Evolutionary conservation across 2,888 invertebrate genomes (phyloP).

Genomic region (Tolmerus cingulatus): DNA sequence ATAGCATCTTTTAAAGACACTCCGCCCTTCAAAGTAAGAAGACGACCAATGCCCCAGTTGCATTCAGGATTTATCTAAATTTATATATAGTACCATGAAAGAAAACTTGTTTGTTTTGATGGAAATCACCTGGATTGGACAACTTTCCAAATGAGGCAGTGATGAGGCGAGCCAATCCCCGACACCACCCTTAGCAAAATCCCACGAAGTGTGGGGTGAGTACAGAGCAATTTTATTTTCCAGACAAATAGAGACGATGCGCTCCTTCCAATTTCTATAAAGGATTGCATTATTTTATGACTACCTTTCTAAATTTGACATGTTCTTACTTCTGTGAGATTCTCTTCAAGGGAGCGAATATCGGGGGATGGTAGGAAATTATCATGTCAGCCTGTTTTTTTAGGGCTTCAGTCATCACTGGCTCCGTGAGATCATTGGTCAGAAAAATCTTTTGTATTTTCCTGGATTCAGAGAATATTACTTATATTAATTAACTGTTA

Average conservation of each 20-base stretch:
- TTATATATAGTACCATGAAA: neutral
- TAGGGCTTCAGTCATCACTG: constrained; percentile 84
- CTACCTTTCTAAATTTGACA: neutral
- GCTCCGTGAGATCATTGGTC: constrained; percentile 92
- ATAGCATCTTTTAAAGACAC: constrained; percentile 71
- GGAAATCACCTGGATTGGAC: constrained; percentile 44
- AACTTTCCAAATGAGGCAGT: constrained; percentile 53
- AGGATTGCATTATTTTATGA: constrained; percentile 45
- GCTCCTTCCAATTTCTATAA: constrained; percentile 77
- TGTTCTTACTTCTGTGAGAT: constrained; percentile 75
- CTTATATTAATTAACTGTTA: neutral
- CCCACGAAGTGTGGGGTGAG: constrained; percentile 94
- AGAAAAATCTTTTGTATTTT: constrained; percentile 74
- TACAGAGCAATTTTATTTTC: constrained; percentile 87
- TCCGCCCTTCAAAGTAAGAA: constrained; percentile 65
- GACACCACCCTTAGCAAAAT: constrained; percentile 82
- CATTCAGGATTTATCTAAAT: constrained; percentile 45
- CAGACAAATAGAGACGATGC: constrained; percentile 79
- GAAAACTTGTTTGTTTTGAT: neutral
- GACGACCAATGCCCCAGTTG: constrained; percentile 68
- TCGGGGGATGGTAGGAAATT: constrained; percentile 95
- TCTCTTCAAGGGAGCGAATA: constrained; percentile 84
- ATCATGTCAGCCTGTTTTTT: constrained; percentile 76
- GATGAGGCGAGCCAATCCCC: constrained; percentile 88
- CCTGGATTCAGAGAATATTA: constrained; percentile 50